A percentile compares a stretch with the other conserved stretches of the same genome.
Conservation (phyloP, 2,797 vertebrate species). For the Gymnoscopelus braueri region DNA sequence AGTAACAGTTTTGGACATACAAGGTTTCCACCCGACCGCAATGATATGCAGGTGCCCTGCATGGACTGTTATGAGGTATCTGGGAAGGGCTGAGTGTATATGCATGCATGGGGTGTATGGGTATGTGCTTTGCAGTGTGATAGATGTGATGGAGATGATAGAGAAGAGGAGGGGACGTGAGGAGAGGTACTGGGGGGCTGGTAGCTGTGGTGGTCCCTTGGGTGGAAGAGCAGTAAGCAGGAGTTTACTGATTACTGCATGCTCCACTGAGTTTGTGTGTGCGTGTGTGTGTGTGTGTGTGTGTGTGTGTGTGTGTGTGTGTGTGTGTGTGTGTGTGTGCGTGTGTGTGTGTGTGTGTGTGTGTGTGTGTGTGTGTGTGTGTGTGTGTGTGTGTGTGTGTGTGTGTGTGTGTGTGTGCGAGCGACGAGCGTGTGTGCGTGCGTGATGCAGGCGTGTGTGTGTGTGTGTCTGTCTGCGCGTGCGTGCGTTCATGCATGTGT, state of each 20-base stretch:
- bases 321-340: conserved; percentile 7
- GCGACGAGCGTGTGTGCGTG: background rate
- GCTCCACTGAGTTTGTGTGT: conserved; percentile 23
- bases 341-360: conserved; percentile 3
- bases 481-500: conserved; percentile 2
- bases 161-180: background rate
- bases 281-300: conserved; percentile 14
- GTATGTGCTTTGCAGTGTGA: too few species aligned
- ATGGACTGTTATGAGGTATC: background rate
- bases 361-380: background rate
- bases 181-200: background rate
- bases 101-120: conserved; percentile 6
- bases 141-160: conserved; percentile 25
- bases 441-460: background rate
- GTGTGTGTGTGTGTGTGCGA: background rate
- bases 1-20: too few species aligned
- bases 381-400: conserved; percentile 7
- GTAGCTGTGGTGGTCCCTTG: conserved; percentile 32
- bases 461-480: conserved; percentile 5
- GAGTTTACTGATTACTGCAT: conserved; percentile 46
- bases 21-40: too few species aligned
- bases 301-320: conserved; percentile 11
- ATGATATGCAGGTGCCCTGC: too few species aligned
- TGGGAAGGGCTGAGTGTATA: background rate
- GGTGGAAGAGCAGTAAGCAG: conserved; percentile 55